Conservation (phyloP, 1,140 invertebrate species). For the Atopsyche davidsoni region DNA sequence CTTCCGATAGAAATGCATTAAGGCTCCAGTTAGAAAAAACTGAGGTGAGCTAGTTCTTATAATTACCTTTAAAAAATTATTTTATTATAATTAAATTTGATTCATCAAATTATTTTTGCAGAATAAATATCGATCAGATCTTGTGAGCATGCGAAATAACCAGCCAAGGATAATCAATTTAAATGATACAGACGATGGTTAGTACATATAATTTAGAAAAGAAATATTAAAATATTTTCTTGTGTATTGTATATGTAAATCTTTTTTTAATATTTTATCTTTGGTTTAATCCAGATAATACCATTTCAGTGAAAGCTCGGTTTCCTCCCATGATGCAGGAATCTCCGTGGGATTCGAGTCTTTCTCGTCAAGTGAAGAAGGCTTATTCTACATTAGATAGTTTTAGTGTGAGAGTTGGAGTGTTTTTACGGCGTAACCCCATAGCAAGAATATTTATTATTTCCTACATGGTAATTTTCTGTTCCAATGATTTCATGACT, state of each 20-base stretch:
- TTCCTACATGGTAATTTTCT: slow-evolving; percentile 28
- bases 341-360: slow-evolving; percentile 69
- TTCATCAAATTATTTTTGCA: slow-evolving; percentile 32
- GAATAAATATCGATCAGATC: slow-evolving; percentile 47
- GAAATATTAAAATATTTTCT: no score
- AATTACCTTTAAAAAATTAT: slow-evolving; percentile 3
- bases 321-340: slow-evolving; percentile 68
- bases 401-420: slow-evolving; percentile 65
- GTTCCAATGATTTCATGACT: neutral
- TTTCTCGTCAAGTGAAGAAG: slow-evolving; percentile 71
- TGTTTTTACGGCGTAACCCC: slow-evolving; percentile 76
- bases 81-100: slow-evolving; percentile 11
- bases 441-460: slow-evolving; percentile 73
- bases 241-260: slow-evolving; percentile 12
- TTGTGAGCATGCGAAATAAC: slow-evolving; percentile 39
- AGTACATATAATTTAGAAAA: no score
- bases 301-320: slow-evolving; percentile 51
- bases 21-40: slow-evolving; percentile 71
- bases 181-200: slow-evolving; percentile 62
- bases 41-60: slow-evolving; percentile 49
- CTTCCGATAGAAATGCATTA: slow-evolving; percentile 74
- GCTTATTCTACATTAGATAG: slow-evolving; percentile 70
- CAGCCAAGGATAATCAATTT: slow-evolving; percentile 47
- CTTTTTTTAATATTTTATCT: slow-evolving; percentile 26
- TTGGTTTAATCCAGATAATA: no score